Conservation (phyloP, 2,888 invertebrate species). For the Oscheius sp. region DNA sequence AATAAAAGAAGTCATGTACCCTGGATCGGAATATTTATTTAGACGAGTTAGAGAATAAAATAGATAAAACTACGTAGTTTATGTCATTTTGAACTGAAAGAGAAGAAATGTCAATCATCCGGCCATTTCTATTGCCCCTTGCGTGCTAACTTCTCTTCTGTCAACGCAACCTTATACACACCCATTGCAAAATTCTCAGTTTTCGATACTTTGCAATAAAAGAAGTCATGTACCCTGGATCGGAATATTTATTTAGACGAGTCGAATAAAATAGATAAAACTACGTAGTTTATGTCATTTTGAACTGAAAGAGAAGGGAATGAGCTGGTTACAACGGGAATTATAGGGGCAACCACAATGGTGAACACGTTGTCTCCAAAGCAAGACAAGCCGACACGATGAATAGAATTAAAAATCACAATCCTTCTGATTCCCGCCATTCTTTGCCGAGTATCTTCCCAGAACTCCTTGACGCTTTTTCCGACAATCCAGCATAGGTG, state of each 20-base stretch:
- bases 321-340: neutral
- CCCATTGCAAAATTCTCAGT: too few relatives aligned
- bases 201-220: neutral
- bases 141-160: too few relatives aligned
- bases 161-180: too few relatives aligned
- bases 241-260: neutral
- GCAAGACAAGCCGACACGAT: too few relatives aligned
- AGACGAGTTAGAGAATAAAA: too few relatives aligned
- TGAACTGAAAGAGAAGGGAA: conserved; percentile 22
- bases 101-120: conserved; percentile 1
- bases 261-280: neutral
- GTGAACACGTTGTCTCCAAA: too few relatives aligned
- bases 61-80: conserved; percentile 14
- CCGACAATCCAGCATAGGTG: conserved; percentile 2
- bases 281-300: conserved; percentile 25
- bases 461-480: neutral
- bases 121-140: too few relatives aligned
- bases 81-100: conserved; percentile 26
- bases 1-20: neutral
- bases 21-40: conserved; percentile 1
- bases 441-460: conserved; percentile 10
- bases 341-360: too few relatives aligned
- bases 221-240: neutral
- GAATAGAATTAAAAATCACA: too few relatives aligned
- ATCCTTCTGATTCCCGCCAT: conserved; percentile 33